A percentile compares a stretch with the other conserved stretches of the same genome.
Conservation (phyloP, 2,888 invertebrate genomes). For the Gortyna flavago region DNA sequence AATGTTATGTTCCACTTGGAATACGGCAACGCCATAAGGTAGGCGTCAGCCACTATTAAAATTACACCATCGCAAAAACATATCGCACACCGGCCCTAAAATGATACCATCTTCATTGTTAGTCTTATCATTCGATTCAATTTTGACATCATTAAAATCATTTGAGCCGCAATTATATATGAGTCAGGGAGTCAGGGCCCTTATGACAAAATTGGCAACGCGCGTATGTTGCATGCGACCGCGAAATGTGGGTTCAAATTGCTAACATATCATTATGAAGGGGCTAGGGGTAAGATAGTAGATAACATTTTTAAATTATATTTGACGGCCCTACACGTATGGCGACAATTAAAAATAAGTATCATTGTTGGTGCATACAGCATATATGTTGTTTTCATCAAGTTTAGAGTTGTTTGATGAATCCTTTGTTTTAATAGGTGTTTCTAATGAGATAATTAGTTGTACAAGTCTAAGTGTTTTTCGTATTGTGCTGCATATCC, state of each 20-base stretch:
- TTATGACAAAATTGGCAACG: constrained; percentile 72
- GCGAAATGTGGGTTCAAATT: constrained; percentile 63
- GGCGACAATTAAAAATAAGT: constrained; percentile 36
- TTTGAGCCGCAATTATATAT: constrained; percentile 74
- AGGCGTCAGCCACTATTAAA: constrained; percentile 20
- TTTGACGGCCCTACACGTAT: constrained; percentile 57
- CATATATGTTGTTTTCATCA: constrained; percentile 5
- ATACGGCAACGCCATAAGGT: constrained; percentile 32
- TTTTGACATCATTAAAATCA: constrained; percentile 78
- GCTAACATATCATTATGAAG: constrained; percentile 71
- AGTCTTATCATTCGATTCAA: constrained; percentile 73
- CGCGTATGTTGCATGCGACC: constrained; percentile 56
- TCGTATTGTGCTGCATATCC: neutral
- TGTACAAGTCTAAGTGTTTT: neutral
- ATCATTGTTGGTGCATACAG: constrained; percentile 23
- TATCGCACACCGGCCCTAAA: constrained; percentile 59
- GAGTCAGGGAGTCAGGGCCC: constrained; percentile 57
- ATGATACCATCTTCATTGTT: constrained; percentile 73
- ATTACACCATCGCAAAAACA: constrained; percentile 57
- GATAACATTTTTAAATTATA: constrained; percentile 64
- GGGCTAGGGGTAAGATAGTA: constrained; percentile 60
- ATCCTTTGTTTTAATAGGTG: neutral
- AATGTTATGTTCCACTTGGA: constrained; percentile 25
- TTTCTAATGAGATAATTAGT: neutral
- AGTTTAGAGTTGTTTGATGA: neutral